Percentiles rank a stretch among this genome's conserved stretches.
These are phyloP conservation scores for Lagenorhynchus albirostris DNA, from an alignment of 2,113 vertebrate species.

Conservation along the genomic window DNA sequence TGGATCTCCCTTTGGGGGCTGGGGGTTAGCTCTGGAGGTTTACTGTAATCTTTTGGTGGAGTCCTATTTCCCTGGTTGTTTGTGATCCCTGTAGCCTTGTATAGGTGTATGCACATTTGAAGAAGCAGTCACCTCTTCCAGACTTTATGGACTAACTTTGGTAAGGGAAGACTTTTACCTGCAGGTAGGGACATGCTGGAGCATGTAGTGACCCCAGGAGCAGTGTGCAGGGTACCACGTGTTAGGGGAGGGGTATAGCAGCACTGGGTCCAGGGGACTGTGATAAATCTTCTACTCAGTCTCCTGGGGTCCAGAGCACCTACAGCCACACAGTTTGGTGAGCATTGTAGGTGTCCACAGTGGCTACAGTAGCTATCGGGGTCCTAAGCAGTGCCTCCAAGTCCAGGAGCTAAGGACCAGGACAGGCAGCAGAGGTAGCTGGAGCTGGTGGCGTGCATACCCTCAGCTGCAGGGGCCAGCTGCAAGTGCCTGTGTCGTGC, in stretches of 20 bases:
- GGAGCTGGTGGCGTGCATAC: neutral
- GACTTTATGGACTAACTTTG: neutral
- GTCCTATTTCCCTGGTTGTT: neutral
- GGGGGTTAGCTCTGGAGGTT: neutral
- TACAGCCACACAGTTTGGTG: neutral
- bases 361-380: neutral
- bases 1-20: neutral
- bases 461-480: neutral
- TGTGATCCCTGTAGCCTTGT: neutral
- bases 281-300: too few relatives aligned
- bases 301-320: neutral
- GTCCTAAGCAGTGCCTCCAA: neutral
- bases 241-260: too few relatives aligned
- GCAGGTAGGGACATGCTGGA: neutral
- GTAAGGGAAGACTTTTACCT: neutral
- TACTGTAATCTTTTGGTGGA: neutral
- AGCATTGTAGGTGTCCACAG: neutral
- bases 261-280: neutral
- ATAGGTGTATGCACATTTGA: neutral
- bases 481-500: neutral
- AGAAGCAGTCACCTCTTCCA: neutral
- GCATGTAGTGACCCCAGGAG: neutral
- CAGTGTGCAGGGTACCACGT: neutral
- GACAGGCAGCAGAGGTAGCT: neutral
- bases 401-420: neutral